Evolutionary conservation across 2,113 vertebrate genomes (phyloP).

Genomic region (Hypanus sabinus): DNA sequence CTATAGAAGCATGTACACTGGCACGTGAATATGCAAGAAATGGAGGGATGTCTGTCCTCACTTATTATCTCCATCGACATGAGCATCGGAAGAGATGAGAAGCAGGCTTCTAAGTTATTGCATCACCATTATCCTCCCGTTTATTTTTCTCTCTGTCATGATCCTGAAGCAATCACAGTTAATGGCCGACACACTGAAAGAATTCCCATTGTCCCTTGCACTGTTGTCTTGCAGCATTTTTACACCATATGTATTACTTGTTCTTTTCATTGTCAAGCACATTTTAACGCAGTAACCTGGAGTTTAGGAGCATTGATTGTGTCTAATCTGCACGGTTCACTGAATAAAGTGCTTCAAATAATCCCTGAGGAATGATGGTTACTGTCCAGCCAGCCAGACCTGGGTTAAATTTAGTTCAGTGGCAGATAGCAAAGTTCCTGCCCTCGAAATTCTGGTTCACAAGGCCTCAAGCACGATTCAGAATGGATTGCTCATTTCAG

Average conservation of each 20-base stretch:
- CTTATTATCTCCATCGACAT: not conserved
- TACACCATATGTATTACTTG: not conserved
- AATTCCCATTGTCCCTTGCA: not conserved
- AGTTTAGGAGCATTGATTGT: not conserved
- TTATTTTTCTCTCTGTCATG: too few species aligned
- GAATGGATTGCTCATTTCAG: too few species aligned
- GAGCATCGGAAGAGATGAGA: not conserved
- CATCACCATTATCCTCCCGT: not conserved
- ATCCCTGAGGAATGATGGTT: constrained; percentile 31
- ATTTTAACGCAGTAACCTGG: not conserved
- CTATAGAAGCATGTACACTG: too few species aligned
- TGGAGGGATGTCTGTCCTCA: not conserved
- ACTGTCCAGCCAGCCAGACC: constrained; percentile 38
- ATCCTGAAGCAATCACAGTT: too few species aligned
- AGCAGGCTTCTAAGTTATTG: too few species aligned
- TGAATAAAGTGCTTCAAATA: constrained; percentile 41
- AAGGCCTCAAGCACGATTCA: too few species aligned
- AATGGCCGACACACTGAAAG: not conserved
- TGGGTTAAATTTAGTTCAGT: constrained; percentile 45
- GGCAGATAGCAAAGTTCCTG: not conserved
- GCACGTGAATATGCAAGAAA: too few species aligned
- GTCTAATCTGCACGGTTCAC: constrained; percentile 2
- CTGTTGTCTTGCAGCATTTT: not conserved
- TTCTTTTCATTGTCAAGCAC: not conserved
- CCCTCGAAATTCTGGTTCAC: too few species aligned